Evolutionary conservation across 64 coral and sea anemone species (phyloP), one percentile per base, ranked within the genome.

Genomic region (Stichodactyla mertensii): DNA sequence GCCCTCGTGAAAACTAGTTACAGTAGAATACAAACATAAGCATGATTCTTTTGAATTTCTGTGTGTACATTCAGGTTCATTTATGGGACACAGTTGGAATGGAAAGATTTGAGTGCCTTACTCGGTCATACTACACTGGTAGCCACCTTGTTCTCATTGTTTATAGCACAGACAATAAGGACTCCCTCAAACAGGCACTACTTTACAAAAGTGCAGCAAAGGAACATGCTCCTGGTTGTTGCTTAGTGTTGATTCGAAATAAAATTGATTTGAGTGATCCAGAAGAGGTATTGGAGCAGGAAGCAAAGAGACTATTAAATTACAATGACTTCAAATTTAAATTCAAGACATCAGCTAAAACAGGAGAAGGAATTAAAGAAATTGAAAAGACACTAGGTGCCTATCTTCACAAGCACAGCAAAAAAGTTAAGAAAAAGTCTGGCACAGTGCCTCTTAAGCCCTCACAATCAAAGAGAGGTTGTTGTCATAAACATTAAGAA

Each of bases 1-100:
- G 9, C 14, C 14, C 56, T 58, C 8, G 6, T 58, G 56, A 45
- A 45, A 45, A 45, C 36, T 2, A 45, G 36, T 45, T 45, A 45
- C 36, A 45, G 1, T 45, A 45, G 36, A 1, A 45, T 58, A 58
- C 14, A 0, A 58, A 0, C 8, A 58, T 58, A 58, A 4, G 13
- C 16, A 16, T 70, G 19, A 22, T 31, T 11, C 12, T 74, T 74
- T 74, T 31, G 12, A 74, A 26, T 23, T 74, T 74, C 27, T 7
- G 12, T 12, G 27, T 74, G 62, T 66, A 1, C 8, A 66, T 31
- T n/a, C 66, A 99, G 97, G 82, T 95, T 51, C 77, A 88, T 62
- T 78, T 99, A 8, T 99, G 97, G 93, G 97, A 99, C 51, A 99
- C 97, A 36, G 97, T 90, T 16, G 97, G 97, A 51, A 86, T 99